A percentile compares a stretch with the other conserved stretches of the same genome.
phyloP scores from a whole-genome alignment of 2,888 invertebrate species.

The Laspeyria flexula region DNA sequence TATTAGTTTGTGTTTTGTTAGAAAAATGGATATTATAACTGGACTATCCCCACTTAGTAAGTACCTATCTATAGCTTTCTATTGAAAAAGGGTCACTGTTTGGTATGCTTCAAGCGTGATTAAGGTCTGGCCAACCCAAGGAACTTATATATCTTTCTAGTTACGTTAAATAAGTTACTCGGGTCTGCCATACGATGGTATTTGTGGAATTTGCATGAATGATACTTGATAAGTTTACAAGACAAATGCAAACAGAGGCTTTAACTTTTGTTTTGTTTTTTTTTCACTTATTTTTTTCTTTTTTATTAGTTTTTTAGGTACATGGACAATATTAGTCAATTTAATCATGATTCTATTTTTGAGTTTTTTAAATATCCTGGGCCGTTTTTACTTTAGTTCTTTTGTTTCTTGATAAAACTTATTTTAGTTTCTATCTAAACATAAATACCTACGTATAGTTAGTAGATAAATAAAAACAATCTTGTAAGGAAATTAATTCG shows the following conservation, averaged over 20 bases:
- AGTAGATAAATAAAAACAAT: no score
- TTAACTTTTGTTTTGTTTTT: not conserved
- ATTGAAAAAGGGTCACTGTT: slow-evolving; percentile 39
- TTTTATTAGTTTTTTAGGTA: no score
- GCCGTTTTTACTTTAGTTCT: no score
- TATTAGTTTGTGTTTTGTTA: slow-evolving; percentile 49
- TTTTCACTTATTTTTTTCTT: not conserved
- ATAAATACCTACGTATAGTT: no score
- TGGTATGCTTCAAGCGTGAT: slow-evolving; percentile 29
- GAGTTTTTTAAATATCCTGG: no score
- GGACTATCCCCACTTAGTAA: slow-evolving; percentile 77
- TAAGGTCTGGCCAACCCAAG: slow-evolving; percentile 35
- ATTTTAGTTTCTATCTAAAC: no score
- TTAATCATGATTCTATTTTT: no score
- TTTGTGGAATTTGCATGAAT: slow-evolving; percentile 28
- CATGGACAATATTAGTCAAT: no score
- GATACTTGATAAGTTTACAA: no score
- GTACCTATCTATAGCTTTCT: slow-evolving; percentile 53
- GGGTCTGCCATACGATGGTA: slow-evolving; percentile 5
- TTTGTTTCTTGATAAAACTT: no score
- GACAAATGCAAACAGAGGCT: no score
- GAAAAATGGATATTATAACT: slow-evolving; percentile 77
- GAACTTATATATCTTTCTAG: slow-evolving; percentile 23
- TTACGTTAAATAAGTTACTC: no score
- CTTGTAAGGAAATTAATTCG: slow-evolving; percentile 3